phyloP scores from a whole-genome alignment of 2,888 invertebrate genomes.

The Lasius platythorax region DNA sequence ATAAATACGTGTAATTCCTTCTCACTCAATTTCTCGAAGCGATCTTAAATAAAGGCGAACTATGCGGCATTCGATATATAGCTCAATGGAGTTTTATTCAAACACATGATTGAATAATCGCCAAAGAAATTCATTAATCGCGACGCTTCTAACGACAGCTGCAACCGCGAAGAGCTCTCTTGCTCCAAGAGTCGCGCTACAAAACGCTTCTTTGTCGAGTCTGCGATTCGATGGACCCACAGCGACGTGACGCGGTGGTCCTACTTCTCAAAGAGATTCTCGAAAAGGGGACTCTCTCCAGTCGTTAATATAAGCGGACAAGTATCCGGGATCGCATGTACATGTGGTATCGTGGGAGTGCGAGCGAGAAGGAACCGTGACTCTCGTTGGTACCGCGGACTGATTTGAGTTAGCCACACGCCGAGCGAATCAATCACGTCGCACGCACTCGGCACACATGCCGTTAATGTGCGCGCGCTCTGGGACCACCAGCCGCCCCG shows the following conservation, averaged over 20 bases:
- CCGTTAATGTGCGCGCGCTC: conserved; percentile 81
- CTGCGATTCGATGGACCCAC: conserved; percentile 21
- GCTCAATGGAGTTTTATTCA: conserved; percentile 6
- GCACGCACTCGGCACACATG: conserved; percentile 83
- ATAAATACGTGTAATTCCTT: not conserved
- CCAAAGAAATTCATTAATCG: conserved; percentile 41
- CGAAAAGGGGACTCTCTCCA: conserved; percentile 19
- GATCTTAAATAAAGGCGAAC: not conserved
- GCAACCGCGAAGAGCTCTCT: conserved; percentile 11
- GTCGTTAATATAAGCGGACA: conserved; percentile 39
- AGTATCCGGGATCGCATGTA: conserved; percentile 39
- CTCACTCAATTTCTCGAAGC: not conserved
- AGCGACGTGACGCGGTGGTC: conserved; percentile 36
- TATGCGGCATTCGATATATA: not conserved
- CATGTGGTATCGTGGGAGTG: conserved; percentile 40
- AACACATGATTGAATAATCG: not conserved
- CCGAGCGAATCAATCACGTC: conserved; percentile 84
- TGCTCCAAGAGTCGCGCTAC: conserved; percentile 15
- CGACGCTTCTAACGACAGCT: conserved; percentile 29
- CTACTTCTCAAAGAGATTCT: conserved; percentile 22
- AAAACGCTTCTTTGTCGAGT: conserved; percentile 38
- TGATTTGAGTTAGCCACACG: conserved; percentile 79
- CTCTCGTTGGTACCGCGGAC: conserved; percentile 58
- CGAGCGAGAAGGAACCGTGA: conserved; percentile 31
- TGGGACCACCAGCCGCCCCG: conserved; percentile 75